Evolutionary conservation across 2,797 vertebrate genomes (phyloP).

Genomic region (Molossus molossus): DNA sequence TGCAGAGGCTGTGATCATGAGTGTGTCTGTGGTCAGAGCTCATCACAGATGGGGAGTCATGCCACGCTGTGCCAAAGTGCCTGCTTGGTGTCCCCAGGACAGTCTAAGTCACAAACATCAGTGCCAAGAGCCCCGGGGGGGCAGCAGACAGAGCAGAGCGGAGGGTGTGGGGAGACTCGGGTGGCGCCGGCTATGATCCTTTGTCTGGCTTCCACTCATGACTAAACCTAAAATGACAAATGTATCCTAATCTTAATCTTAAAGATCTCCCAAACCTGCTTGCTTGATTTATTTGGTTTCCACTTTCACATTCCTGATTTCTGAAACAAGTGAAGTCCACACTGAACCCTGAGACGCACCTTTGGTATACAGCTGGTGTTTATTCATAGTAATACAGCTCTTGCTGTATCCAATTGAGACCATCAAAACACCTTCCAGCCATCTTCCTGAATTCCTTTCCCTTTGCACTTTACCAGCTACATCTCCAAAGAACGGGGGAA

Average conservation of each 20-base stretch:
- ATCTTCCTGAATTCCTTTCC: constrained; percentile 71
- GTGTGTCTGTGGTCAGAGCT: not conserved
- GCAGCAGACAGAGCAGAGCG: not conserved
- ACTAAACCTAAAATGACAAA: not conserved
- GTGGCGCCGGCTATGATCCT: not conserved
- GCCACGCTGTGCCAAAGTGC: not conserved
- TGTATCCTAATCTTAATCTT: not conserved
- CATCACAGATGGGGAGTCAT: too few species aligned
- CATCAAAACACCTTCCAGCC: not conserved
- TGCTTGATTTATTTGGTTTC: not conserved
- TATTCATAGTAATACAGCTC: constrained; percentile 36
- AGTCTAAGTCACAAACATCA: not conserved
- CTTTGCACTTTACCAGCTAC: constrained; percentile 56
- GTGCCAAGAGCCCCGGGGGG: not conserved
- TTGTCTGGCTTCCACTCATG: not conserved
- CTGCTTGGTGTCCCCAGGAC: not conserved
- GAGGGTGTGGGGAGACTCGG: too few species aligned
- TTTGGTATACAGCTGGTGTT: constrained; percentile 30
- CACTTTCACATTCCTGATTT: not conserved
- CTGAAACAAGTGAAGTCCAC: not conserved
- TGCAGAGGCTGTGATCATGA: not conserved
- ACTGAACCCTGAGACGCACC: not conserved
- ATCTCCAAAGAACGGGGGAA: constrained; percentile 44
- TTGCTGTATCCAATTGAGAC: constrained; percentile 57
- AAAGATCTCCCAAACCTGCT: not conserved